A percentile compares a stretch with the other conserved stretches of the same genome.
Evolutionary conservation across 2,797 vertebrate species (phyloP).

Genomic region (Gadopsis marmoratus): DNA sequence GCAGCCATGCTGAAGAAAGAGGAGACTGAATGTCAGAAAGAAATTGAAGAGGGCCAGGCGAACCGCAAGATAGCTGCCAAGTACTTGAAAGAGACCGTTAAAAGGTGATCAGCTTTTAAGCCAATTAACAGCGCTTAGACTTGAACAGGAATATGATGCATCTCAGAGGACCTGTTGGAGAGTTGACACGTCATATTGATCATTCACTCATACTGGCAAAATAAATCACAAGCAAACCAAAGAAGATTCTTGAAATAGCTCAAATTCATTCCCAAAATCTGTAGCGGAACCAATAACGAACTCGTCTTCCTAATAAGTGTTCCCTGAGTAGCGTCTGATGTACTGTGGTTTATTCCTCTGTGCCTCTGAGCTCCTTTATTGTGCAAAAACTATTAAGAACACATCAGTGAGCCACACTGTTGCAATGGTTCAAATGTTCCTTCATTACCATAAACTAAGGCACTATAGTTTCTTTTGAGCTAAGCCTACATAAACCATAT

Average conservation of each 20-base stretch:
- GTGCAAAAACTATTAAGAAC: not conserved
- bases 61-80: conserved; percentile 80
- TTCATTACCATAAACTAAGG: not conserved
- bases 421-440: not conserved
- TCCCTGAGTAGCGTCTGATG: not conserved
- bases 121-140: conserved; percentile 16
- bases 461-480: not conserved
- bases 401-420: not conserved
- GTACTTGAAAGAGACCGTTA: conserved; percentile 88
- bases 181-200: conserved; percentile 36
- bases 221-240: conserved; percentile 2
- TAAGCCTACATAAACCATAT: not conserved
- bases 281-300: not conserved
- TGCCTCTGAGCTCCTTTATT: not conserved
- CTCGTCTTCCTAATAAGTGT: not conserved
- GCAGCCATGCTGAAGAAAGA: conserved; percentile 62
- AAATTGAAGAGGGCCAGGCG: conserved; percentile 76
- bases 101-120: conserved; percentile 82
- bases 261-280: conserved; percentile 2
- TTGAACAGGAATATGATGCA: conserved; percentile 21
- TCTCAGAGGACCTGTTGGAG: conserved; percentile 14
- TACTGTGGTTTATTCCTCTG: not conserved
- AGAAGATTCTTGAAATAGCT: conserved; percentile 4
- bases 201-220: conserved; percentile 3
- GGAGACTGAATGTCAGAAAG: conserved; percentile 75